These are phyloP conservation scores for Phrynocephalus vlangalii DNA, from an alignment of 2,797 vertebrate genomes.

Conservation along the genomic window DNA sequence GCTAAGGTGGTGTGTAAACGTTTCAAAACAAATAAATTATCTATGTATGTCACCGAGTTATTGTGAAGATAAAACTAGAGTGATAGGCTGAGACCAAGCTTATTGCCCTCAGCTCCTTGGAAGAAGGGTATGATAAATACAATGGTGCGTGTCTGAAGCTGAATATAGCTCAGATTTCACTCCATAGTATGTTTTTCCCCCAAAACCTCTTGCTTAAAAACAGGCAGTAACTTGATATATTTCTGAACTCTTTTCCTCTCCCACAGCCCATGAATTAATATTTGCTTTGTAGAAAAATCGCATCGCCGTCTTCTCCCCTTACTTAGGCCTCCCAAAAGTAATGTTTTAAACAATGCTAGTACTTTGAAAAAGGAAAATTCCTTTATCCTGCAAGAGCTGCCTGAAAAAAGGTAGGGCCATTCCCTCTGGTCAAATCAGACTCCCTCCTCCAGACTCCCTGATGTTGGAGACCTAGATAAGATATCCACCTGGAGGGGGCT, in stretches of 20 bases:
- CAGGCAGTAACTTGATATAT: background rate
- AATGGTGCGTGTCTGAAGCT: background rate
- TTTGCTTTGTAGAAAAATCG: background rate
- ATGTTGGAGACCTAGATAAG: background rate
- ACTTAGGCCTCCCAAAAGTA: background rate
- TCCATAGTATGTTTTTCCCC: background rate
- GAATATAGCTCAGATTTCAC: background rate
- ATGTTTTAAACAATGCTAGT: too few relatives aligned
- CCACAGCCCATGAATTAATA: background rate
- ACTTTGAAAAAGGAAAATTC: background rate
- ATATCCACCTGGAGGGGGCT: background rate
- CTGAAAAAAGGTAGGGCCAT: background rate
- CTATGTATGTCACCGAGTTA: background rate
- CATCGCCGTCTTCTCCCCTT: too few relatives aligned
- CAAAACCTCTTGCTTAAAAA: background rate
- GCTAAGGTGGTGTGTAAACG: background rate
- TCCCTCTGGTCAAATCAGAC: background rate
- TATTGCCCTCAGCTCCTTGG: background rate
- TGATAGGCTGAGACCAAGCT: too few relatives aligned
- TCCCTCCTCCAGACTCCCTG: background rate
- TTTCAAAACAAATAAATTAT: background rate
- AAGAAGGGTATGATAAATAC: background rate
- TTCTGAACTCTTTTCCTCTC: background rate
- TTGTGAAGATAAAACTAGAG: background rate
- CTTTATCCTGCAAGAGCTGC: background rate